Base-by-base conservation (phyloP, 2,113 vertebrate genomes). In the Dipodomys spectabilis region DNA sequence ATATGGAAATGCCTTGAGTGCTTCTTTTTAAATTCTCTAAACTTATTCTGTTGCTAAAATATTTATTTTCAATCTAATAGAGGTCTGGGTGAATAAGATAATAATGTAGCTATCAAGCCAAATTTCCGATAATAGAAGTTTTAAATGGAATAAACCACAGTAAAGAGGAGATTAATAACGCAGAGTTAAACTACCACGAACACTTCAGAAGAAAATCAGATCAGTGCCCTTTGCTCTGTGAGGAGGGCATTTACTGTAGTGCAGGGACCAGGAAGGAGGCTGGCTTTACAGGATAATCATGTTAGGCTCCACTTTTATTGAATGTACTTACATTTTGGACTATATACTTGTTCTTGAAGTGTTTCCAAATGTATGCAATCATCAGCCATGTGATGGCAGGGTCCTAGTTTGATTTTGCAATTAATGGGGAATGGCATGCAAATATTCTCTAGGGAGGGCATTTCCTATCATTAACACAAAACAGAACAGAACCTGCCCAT, bases 1-100 rank as follows among this genome's bases (percentile, higher is more conserved):
- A 90, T 77, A 91, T 12, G 92, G 28, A 88, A 96, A 92, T 64
- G n/a, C 32, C 68, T 94, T 81, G 69, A 72, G 87, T 85, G 25
- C 67, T 90, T 87, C 86, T 82, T 71, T 82, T 86, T n/a, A 25
- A 91, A 5, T n/a, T 53, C 53, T 89, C 78, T 92, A 83, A 94
- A 92, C 93, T 74, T 81, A 95, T 91, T 94, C 85, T 82, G 18
- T 81, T 93, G 77, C 74, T 93, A 93, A 87, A 91, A 93, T 57
- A 82, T 78, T 18, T 77, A 49, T 60, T 68, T 86, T 95, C 53
- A 62, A 74, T 91, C 90, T 90, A 92, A 95, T 79, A 92, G 45
- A 87, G 53, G 32, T 77, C 86, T 93, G 85, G 16, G 80, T 78
- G n/a, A 88, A 80, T 91, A 88, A 94, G 92, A 89, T 86, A 86